A percentile compares a stretch with the other conserved stretches of the same genome.
phyloP scores from a whole-genome alignment of 1,140 invertebrate genomes.

The Maconellicoccus hirsutus region DNA sequence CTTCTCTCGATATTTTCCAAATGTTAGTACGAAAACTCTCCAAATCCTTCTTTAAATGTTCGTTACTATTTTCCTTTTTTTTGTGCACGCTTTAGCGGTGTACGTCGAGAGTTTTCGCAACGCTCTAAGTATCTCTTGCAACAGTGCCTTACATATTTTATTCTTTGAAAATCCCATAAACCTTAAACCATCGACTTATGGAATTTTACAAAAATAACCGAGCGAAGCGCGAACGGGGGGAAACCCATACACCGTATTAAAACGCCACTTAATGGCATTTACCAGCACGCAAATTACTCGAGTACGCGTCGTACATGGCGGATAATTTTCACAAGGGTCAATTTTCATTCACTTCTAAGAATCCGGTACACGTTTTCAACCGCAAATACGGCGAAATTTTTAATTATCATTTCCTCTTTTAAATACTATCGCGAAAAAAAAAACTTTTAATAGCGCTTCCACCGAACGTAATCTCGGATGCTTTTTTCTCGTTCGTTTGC shows the following conservation, averaged over 20 bases:
- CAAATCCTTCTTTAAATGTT: conserved; percentile 9
- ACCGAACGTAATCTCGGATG: no score
- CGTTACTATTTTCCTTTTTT: not conserved
- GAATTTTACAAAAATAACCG: not conserved
- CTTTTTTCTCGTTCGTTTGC: not conserved
- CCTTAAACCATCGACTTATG: not conserved
- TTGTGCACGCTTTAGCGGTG: not conserved
- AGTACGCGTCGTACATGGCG: no score
- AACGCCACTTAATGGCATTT: no score
- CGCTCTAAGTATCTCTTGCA: not conserved
- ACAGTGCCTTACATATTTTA: not conserved
- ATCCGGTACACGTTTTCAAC: not conserved
- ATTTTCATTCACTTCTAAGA: not conserved
- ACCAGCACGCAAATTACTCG: no score
- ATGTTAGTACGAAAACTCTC: not conserved
- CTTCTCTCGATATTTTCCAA: not conserved
- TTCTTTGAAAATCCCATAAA: not conserved
- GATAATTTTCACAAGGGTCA: not conserved
- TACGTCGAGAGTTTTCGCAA: not conserved
- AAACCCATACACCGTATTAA: no score
- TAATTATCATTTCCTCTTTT: not conserved
- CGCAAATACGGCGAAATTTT: not conserved
- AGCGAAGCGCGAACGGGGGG: not conserved
- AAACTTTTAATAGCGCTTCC: not conserved
- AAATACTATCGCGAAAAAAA: not conserved